phyloP scores from a whole-genome alignment of 2,797 vertebrate species.

The Caiman crocodilus region DNA sequence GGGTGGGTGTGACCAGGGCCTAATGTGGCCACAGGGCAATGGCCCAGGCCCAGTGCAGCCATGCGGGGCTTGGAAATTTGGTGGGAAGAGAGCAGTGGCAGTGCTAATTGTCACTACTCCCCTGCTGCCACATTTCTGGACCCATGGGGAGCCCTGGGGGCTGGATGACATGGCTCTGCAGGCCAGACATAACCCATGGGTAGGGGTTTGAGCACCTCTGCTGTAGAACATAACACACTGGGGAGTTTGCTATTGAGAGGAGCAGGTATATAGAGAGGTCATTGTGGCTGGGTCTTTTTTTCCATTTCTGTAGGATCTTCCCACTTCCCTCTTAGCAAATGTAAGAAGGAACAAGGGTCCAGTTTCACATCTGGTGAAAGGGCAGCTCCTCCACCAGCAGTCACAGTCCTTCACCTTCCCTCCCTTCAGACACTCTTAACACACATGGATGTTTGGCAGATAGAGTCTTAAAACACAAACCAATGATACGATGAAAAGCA shows the following conservation, averaged over 20 bases:
- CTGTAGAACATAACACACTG: background rate
- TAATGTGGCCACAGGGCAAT: too few relatives aligned
- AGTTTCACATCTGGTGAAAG: background rate
- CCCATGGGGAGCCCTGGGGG: too few relatives aligned
- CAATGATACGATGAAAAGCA: slow-evolving; percentile 59
- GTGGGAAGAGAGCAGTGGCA: too few relatives aligned
- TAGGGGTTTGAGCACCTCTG: too few relatives aligned
- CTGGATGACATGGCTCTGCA: too few relatives aligned
- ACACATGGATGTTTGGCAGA: slow-evolving; percentile 42
- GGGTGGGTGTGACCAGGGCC: too few relatives aligned
- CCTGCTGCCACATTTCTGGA: too few relatives aligned
- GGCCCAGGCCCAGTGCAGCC: too few relatives aligned
- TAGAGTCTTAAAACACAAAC: slow-evolving; percentile 52
- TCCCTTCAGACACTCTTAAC: slow-evolving; percentile 21
- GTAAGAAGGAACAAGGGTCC: background rate
- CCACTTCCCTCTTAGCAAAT: background rate
- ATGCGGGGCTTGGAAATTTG: too few relatives aligned
- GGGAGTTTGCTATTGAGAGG: background rate
- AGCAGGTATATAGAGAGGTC: background rate
- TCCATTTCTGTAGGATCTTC: background rate
- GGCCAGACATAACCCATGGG: too few relatives aligned
- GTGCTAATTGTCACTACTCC: too few relatives aligned
- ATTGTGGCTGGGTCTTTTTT: background rate
- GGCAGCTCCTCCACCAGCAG: background rate
- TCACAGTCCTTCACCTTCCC: background rate